These are phyloP conservation scores for Clarias laeviceps DNA, from an alignment of 2,797 vertebrate genomes.

Conservation along the genomic window DNA sequence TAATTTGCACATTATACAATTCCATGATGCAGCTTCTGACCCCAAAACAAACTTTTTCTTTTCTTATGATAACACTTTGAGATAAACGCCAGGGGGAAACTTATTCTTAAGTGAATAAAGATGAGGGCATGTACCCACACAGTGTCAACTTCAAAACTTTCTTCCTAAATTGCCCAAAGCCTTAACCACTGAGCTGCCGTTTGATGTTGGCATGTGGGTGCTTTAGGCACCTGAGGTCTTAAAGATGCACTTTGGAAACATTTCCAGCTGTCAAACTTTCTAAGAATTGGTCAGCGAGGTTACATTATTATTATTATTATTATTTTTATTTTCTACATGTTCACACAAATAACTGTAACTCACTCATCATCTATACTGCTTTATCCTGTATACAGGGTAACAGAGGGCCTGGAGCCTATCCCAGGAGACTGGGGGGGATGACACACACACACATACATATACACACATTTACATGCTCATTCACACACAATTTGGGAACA, in stretches of 20 bases:
- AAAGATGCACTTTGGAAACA: background rate
- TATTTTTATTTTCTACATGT: background rate
- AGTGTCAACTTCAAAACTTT: background rate
- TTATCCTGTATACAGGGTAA: no score
- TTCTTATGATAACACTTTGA: background rate
- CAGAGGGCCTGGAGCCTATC: no score
- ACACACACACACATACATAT: no score
- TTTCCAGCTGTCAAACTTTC: background rate
- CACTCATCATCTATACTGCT: no score
- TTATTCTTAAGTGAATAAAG: background rate
- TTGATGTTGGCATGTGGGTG: background rate
- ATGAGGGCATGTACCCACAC: background rate
- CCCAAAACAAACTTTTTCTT: background rate
- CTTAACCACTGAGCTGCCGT: background rate
- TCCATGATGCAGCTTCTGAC: background rate
- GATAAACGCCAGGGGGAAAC: background rate
- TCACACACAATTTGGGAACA: no score
- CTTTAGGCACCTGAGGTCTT: background rate
- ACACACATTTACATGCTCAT: no score
- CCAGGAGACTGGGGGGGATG: no score
- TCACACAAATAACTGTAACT: background rate
- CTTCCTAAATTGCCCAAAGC: background rate
- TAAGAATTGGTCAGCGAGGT: background rate
- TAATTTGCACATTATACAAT: background rate
- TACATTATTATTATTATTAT: background rate